Conservation (phyloP, 2,888 invertebrate genomes). For the Caenorhabditis plicata region DNA sequence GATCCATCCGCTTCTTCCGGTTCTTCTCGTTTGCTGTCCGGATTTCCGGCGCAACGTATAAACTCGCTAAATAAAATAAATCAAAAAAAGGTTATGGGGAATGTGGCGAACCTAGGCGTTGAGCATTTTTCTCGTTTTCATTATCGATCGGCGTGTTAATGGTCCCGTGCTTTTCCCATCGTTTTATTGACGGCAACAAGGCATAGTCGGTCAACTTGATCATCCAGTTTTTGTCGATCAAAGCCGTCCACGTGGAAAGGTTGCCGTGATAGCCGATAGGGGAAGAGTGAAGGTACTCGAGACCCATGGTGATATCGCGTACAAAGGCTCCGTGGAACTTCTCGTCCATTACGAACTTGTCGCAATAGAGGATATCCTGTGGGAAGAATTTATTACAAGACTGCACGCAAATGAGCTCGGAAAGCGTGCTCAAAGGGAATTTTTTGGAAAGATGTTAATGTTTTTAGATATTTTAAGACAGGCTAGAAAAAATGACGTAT, state of each 20-base stretch:
- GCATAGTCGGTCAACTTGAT: constrained; percentile 48
- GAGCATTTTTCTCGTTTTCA: constrained; percentile 35
- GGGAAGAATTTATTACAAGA: not conserved
- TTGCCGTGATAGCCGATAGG: constrained; percentile 45
- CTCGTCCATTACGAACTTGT: constrained; percentile 40
- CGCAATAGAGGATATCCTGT: constrained; percentile 48
- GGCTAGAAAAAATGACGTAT: no score
- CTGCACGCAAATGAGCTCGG: no score
- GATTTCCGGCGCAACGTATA: constrained; percentile 45
- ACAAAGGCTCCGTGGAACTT: constrained; percentile 50
- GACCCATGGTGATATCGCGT: constrained; percentile 43
- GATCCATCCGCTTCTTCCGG: constrained; percentile 29
- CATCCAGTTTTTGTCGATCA: constrained; percentile 51
- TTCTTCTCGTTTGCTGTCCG: constrained; percentile 34
- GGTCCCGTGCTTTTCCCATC: constrained; percentile 45
- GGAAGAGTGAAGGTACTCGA: constrained; percentile 49
- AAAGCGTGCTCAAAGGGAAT: no score
- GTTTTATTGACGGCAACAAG: constrained; percentile 30
- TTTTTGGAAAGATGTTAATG: no score
- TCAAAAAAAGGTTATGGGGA: not conserved
- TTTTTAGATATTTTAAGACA: no score
- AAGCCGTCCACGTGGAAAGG: constrained; percentile 36
- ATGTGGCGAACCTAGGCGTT: constrained; percentile 10
- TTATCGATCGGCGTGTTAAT: constrained; percentile 41
- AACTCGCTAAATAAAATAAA: constrained; percentile 17